Evolutionary conservation across 2,888 invertebrate genomes (phyloP).

Genomic region (Phrixothrix hirtus): DNA sequence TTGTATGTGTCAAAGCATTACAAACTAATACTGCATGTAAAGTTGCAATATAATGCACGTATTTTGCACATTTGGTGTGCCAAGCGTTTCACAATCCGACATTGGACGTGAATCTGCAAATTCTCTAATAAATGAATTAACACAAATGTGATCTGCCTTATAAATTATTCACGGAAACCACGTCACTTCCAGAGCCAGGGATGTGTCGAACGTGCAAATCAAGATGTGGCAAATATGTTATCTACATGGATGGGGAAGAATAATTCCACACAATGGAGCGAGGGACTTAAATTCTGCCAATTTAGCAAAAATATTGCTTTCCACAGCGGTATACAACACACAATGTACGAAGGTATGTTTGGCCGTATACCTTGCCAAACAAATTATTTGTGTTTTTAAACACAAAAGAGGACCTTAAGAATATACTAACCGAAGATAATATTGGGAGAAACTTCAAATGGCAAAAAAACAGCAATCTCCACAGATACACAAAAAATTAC

Average conservation of each 20-base stretch:
- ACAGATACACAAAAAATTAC: no score
- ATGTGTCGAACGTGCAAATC: conserved; percentile 1
- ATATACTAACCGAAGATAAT: not conserved
- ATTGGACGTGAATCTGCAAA: conserved; percentile 3
- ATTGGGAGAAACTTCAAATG: no score
- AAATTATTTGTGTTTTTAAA: not conserved
- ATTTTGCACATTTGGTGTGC: no score
- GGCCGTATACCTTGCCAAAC: not conserved
- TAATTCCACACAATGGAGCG: not conserved
- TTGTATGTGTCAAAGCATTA: not conserved
- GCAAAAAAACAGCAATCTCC: no score
- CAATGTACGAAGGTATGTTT: not conserved
- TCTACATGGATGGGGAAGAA: not conserved
- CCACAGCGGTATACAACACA: not conserved
- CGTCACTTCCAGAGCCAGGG: not conserved
- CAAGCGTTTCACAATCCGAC: no score
- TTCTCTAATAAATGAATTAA: conserved; percentile 1
- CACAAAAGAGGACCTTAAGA: not conserved
- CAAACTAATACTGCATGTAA: no score
- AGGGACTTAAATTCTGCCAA: no score
- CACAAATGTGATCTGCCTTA: no score
- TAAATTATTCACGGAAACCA: not conserved
- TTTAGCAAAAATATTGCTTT: not conserved
- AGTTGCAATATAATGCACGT: no score
- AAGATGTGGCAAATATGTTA: conserved; percentile 1